A percentile compares a stretch with the other conserved stretches of the same genome.
These are phyloP conservation scores for Cottus gobio DNA, from an alignment of 2,113 vertebrate genomes.

Conservation along the genomic window DNA sequence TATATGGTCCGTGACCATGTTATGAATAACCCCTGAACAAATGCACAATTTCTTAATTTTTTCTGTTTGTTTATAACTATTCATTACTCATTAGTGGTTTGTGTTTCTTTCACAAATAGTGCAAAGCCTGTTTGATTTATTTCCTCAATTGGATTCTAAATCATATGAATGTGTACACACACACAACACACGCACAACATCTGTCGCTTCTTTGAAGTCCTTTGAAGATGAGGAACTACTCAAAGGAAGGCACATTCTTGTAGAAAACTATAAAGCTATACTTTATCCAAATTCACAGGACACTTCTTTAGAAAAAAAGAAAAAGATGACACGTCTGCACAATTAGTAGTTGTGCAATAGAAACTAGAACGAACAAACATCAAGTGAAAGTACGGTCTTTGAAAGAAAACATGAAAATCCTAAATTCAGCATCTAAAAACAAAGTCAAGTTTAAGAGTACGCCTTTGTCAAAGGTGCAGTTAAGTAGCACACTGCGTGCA, in stretches of 20 bases:
- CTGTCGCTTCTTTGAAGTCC: conserved; percentile 27
- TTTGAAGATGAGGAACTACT: conserved; percentile 15
- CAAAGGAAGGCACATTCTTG: conserved; percentile 43
- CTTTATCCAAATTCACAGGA: conserved; percentile 35
- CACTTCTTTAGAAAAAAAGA: conserved; percentile 11
- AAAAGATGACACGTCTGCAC: neutral
- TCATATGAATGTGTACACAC: neutral
- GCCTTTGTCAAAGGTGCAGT: conserved; percentile 8
- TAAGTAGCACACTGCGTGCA: conserved; percentile 7
- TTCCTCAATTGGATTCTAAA: conserved; percentile 10
- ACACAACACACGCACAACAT: conserved; percentile 16
- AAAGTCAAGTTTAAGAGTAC: conserved; percentile 33
- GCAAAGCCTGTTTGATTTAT: conserved; percentile 47
- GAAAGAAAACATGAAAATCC: conserved; percentile 14
- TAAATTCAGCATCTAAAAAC: conserved; percentile 14
- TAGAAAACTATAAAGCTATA: conserved; percentile 48
- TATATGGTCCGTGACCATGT: conserved; percentile 20
- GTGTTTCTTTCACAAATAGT: conserved; percentile 57
- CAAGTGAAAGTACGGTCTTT: neutral
- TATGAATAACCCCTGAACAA: conserved; percentile 42
- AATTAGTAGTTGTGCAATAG: conserved; percentile 6
- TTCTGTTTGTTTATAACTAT: neutral
- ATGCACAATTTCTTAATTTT: neutral
- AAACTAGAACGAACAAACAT: conserved; percentile 3
- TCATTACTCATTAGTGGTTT: conserved; percentile 43